phyloP scores from a whole-genome alignment of 2,113 vertebrate genomes.

The Cygnus buccinator region DNA sequence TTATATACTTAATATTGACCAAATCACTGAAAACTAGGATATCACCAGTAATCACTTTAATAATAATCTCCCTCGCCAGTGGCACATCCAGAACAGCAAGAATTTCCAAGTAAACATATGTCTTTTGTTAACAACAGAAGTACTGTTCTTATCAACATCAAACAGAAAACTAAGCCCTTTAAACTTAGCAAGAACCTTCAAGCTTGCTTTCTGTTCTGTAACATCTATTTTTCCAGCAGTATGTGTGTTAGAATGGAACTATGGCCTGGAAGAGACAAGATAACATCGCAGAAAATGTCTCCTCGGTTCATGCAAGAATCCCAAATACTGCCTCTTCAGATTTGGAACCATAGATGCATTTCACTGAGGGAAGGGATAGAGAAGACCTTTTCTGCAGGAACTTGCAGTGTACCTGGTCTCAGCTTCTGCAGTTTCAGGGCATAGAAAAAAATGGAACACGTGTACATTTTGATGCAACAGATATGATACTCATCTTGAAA shows the following conservation, averaged over 20 bases:
- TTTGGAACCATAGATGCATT: background rate
- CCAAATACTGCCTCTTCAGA: background rate
- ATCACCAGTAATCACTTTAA: background rate
- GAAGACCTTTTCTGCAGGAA: background rate
- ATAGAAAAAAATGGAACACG: background rate
- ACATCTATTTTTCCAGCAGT: background rate
- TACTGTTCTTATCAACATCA: background rate
- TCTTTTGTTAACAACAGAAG: background rate
- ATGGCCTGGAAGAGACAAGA: background rate
- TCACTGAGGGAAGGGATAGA: background rate
- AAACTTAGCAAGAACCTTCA: background rate
- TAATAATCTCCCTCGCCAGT: background rate
- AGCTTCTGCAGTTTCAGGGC: background rate
- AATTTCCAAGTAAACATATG: background rate
- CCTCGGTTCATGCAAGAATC: background rate
- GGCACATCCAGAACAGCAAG: background rate
- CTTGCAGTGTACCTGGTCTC: background rate
- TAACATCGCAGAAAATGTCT: background rate
- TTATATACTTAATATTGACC: background rate
- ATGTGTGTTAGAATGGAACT: background rate
- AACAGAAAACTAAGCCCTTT: background rate
- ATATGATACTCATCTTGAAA: background rate
- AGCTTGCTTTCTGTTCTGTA: background rate
- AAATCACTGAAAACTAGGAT: background rate
- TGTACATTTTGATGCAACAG: background rate